Base-by-base conservation (phyloP, 2,888 invertebrate genomes). In the Adineta ricciae region DNA sequence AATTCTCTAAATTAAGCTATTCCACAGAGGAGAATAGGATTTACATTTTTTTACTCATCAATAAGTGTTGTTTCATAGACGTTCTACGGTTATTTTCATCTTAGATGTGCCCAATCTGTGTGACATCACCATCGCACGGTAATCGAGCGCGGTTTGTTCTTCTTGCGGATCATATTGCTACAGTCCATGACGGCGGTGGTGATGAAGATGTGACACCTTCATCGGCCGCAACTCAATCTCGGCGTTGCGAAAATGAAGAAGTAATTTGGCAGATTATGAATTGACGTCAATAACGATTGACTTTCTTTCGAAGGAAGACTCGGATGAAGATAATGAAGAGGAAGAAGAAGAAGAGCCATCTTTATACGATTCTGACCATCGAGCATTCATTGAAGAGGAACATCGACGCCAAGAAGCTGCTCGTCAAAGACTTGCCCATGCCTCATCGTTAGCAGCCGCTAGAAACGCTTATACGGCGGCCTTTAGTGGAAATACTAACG, bases 81-180 rank as follows among this genome's bases (percentile, higher is more conserved):
- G 19, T 64, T 21, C 27, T n/a, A 9, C 27, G 27, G n/a, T 64
- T 5, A 41, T 78, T 41, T 41, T 24, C 1, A 41, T 24, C 14
- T 24, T 78, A 78, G 78, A 78, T 78, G 38, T 78, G 78, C 16
- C 78, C 78, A n/a, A 78, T 78, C 24, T 78, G 78, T 41, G 78
- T 78, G 1, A 38, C n/a, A n/a, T 78, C 78, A 24, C 16, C 38
- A 41, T 24, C n/a, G 0, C 19, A 36, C 32, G 32, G 56, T 11
- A 56, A 14, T 27, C 56, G 64, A 36, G 16, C 64, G 19, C 64
- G 64, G 19, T 64, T 64, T 64, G 9, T 27, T 64, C 19, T 64
- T 32, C 64, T 64, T 64, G 19, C 64, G 27, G 64, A 64, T 64
- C 64, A 64, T 64, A 19, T 64, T 16, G 16, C 14, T 32, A 32